Conservation (phyloP, 2,113 vertebrate species). For the Regulus satrapa region DNA sequence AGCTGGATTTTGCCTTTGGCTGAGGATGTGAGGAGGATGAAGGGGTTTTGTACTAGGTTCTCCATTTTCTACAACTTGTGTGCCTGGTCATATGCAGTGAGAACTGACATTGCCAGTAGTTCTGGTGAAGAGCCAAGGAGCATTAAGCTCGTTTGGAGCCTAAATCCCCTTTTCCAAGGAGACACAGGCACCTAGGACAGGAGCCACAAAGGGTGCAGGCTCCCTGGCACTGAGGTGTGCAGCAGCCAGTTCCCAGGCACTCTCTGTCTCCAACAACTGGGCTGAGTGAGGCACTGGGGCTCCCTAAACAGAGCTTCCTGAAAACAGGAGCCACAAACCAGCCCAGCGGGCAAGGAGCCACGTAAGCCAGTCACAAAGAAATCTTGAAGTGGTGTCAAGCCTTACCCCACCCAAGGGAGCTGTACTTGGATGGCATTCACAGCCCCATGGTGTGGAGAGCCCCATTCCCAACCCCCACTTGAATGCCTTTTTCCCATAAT, state of each 20-base stretch:
- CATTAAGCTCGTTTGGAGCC: neutral
- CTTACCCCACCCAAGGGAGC: neutral
- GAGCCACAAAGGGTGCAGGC: rapidly evolving
- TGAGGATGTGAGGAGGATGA: neutral
- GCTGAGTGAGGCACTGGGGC: rapidly evolving
- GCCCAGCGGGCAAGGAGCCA: neutral
- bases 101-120: neutral
- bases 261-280: neutral
- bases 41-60: neutral
- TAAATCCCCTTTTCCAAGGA: neutral
- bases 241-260: neutral
- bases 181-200: neutral
- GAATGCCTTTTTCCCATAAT: neutral
- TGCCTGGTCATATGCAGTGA: neutral
- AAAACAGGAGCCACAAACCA: neutral
- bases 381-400: neutral
- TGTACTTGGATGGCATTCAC: neutral
- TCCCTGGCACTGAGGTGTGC: neutral
- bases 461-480: neutral
- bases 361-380: rapidly evolving
- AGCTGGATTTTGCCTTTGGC: neutral
- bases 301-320: neutral
- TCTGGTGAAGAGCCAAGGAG: neutral
- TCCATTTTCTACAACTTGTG: neutral
- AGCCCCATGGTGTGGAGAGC: neutral